phyloP scores from a whole-genome alignment of 2,797 vertebrate species.

The Phoebastria nigripes region DNA sequence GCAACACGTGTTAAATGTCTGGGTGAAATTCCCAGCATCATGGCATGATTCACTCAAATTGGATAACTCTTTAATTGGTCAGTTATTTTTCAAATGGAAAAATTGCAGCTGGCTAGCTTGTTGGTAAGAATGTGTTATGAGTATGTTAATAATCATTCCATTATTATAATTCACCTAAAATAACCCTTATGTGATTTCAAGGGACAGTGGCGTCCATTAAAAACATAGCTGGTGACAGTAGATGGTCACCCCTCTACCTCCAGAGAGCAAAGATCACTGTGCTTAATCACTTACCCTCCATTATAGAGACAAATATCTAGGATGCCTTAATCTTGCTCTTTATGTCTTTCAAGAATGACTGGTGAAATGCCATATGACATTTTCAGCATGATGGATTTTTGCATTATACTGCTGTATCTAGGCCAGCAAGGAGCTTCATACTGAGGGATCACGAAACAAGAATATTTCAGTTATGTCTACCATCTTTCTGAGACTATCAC shows the following conservation, averaged over 20 bases:
- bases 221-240: background rate
- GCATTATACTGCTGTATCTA: background rate
- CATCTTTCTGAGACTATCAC: background rate
- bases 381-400: background rate
- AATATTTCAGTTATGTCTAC: background rate
- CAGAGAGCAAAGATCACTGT: background rate
- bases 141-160: background rate
- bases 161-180: background rate
- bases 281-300: background rate
- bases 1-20: background rate
- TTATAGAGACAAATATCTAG: background rate
- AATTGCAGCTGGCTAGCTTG: background rate
- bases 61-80: background rate
- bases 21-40: background rate
- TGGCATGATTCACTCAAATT: background rate
- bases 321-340: background rate
- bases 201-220: background rate
- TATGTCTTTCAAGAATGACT: background rate
- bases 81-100: slow-evolving; percentile 24
- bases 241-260: background rate
- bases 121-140: background rate
- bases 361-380: background rate
- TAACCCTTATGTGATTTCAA: slow-evolving; percentile 7
- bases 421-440: background rate
- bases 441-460: background rate